Base-by-base conservation (phyloP, 2,113 vertebrate genomes). In the Xenopus laevis region DNA sequence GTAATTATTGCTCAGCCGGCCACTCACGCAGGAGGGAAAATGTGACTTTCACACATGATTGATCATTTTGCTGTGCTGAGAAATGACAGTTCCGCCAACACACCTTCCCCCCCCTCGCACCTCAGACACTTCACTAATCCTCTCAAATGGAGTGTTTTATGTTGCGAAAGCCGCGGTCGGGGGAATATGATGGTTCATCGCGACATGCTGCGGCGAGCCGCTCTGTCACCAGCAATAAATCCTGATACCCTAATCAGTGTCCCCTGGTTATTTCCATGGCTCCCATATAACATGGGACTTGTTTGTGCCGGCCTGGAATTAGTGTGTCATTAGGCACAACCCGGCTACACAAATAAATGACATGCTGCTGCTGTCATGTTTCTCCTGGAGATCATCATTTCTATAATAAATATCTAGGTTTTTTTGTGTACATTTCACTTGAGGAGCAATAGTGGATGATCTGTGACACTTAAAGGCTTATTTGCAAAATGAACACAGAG, bases 1-100 rank as follows among this genome's bases (percentile, higher is more conserved):
- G 67, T n/a, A 33, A 68, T 68, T 17, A 68, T 57, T 68, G 67
- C 50, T 57, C 55, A 68, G 15, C 30, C 67, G 33, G 52, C 17
- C 55, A 6, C 33, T 3, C 33, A 40, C 17, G 33, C 67, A 17
- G 30, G 55, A 57, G 23, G 30, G 23, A 8, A 45, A 46, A 65
- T 46, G 27, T 46, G 15, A 11, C 40, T 23, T 60, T 60, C 40
- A 46, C 17, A 40, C 50, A 68, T 57, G 15, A 20, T 23, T 57
- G 52, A 46, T 45, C 40, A 20, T 10, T 46, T 65, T 65, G 44
- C 63, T 65, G 17, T 45, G 16, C 13, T 13, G 40, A 10, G 45
- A 44, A 18, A 46, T 27, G 58, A 23, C 58, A 60, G 18, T 21
- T 60, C 21, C 8, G 11, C 58, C 58, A 60, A 23, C 58, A 13